Base-by-base conservation (phyloP, 2,797 vertebrate genomes). In the Sylvilagus floridanus region DNA sequence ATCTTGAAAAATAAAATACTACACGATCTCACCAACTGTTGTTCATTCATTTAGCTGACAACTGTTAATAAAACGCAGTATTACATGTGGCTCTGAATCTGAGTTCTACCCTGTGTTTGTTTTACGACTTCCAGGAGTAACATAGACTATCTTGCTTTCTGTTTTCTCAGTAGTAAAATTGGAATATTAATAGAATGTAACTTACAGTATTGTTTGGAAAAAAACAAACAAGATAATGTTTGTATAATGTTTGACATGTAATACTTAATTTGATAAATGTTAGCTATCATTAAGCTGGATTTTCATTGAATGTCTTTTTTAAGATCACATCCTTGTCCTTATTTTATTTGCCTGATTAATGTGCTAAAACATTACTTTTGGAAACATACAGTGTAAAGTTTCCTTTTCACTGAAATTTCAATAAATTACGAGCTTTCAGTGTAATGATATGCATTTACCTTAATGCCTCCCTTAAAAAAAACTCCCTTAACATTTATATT, bases 361-460 rank as follows among this genome's bases (percentile, higher is more conserved):
- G 84, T 94, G 37, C 60, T 96, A 84, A 95, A 93, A 89, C 82
- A 81, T 93, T 78, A 9, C 21, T 96, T 94, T 94, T 97, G 89
- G 89, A 97, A 89, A 90, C 69, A 95, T n/a, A 88, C 77, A 72
- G 90, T 11, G 89, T 97, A 96, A 88, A 69, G 32, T 60, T 77
- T 93, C 32, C 88, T 95, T 95, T 90, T 54, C 84, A 72, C 22
- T 26, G 72, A 42, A 54, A 94, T 89, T 52, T 93, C 52, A 19
- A n/a, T 1, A 50, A 95, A 87, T 93, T 96, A 93, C 14, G 82
- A 47, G 26, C 82, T 77, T 95, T 95, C 95, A 52, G 24, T 7
- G 2, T 90, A 92, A 95, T 91, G 95, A 97, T 96, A 91, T 91
- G 94, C 91, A 63, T 96, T 96, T 95, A 93, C 93, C 85, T 95